Evolutionary conservation across 1,140 invertebrate genomes (phyloP).

Genomic region (Diorhabda carinulata): DNA sequence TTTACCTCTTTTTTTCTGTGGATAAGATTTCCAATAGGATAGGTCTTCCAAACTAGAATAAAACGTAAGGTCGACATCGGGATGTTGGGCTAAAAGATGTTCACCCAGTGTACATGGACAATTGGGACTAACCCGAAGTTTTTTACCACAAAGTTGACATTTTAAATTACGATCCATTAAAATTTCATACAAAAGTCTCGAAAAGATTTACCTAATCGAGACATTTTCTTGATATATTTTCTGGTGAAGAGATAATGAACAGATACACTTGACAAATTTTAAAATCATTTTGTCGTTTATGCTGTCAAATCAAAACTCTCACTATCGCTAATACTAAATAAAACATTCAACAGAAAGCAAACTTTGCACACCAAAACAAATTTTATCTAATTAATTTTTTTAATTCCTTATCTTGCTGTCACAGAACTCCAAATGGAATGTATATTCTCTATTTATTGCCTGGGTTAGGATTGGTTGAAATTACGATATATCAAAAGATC

Average conservation of each 20-base stretch:
- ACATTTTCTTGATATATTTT: slow-evolving; percentile 1
- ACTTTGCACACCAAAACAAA: too few relatives aligned
- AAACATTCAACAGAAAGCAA: too few relatives aligned
- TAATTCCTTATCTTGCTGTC: too few relatives aligned
- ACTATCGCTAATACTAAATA: too few relatives aligned
- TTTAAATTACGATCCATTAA: slow-evolving; percentile 25
- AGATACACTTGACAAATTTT: neutral
- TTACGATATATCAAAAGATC: too few relatives aligned
- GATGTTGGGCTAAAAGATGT: slow-evolving; percentile 33
- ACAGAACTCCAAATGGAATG: too few relatives aligned
- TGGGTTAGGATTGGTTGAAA: too few relatives aligned
- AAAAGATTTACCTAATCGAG: neutral
- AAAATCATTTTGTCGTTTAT: neutral
- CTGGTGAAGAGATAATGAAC: neutral
- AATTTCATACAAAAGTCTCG: slow-evolving; percentile 7
- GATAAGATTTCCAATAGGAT: neutral
- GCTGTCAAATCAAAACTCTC: too few relatives aligned
- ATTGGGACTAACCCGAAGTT: slow-evolving; percentile 30
- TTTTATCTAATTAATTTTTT: too few relatives aligned
- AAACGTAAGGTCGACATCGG: slow-evolving; percentile 31
- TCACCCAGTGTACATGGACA: slow-evolving; percentile 27
- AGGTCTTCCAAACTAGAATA: slow-evolving; percentile 25
- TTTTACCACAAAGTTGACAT: slow-evolving; percentile 36
- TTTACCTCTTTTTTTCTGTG: neutral
- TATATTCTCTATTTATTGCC: too few relatives aligned